These are phyloP conservation scores for Phataginus tetradactyla DNA, from an alignment of 2,797 vertebrate genomes.

Conservation along the genomic window DNA sequence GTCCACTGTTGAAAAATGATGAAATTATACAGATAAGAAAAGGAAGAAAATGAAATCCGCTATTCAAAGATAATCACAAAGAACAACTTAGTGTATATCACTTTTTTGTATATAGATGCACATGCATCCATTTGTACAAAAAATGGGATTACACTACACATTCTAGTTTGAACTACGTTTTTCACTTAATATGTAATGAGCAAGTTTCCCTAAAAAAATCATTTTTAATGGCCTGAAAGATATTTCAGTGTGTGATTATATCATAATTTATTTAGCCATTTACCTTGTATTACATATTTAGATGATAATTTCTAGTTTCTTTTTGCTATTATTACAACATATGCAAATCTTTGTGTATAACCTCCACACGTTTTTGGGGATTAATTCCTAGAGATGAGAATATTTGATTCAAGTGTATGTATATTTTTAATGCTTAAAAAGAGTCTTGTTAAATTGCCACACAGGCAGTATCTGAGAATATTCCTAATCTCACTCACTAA, in stretches of 20 bases:
- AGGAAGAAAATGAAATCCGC: background rate
- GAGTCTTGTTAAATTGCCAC: background rate
- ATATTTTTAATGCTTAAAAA: background rate
- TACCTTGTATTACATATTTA: background rate
- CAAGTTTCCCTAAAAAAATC: background rate
- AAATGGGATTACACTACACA: background rate
- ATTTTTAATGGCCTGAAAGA: conserved; percentile 14
- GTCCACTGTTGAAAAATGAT: background rate
- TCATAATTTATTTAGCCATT: background rate
- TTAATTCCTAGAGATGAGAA: conserved; percentile 12
- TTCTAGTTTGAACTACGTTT: background rate
- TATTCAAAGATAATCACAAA: background rate
- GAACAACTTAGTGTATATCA: background rate
- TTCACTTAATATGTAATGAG: background rate
- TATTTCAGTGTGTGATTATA: background rate
- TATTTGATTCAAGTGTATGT: background rate
- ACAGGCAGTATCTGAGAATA: background rate
- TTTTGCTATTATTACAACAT: background rate
- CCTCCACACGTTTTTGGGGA: background rate
- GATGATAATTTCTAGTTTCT: background rate
- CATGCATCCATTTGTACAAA: background rate
- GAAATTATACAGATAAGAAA: background rate
- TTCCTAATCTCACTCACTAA: background rate
- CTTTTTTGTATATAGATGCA: background rate
- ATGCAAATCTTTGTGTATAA: background rate